Conservation (phyloP, 2,797 vertebrate genomes). For the Huso huso region DNA sequence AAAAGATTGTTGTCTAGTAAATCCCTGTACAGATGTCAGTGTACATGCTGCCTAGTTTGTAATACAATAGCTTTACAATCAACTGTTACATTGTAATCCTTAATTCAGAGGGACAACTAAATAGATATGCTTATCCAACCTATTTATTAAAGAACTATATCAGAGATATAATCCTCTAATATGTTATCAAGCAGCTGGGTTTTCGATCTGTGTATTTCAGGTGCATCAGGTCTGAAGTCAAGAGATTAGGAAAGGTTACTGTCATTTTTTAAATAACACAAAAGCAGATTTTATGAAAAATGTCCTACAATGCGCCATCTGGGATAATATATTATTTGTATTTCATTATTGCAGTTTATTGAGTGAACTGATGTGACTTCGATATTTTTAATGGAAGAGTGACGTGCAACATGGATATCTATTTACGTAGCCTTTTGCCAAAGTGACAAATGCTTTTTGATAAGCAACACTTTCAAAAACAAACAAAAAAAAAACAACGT, state of each 20-base stretch:
- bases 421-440: too few species aligned
- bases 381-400: slow-evolving; percentile 9
- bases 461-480: too few species aligned
- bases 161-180: slow-evolving; percentile 76
- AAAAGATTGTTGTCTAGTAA: slow-evolving; percentile 45
- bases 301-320: slow-evolving; percentile 52
- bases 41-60: slow-evolving; percentile 41
- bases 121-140: slow-evolving; percentile 70
- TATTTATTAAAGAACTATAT: slow-evolving; percentile 72
- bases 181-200: slow-evolving; percentile 62
- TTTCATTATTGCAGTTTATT: slow-evolving; percentile 1
- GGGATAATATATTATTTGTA: slow-evolving; percentile 37
- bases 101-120: slow-evolving; percentile 59
- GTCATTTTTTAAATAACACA: slow-evolving; percentile 76
- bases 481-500: too few species aligned
- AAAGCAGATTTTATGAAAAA: slow-evolving; percentile 85
- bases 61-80: slow-evolving; percentile 53
- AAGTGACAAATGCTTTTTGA: too few species aligned
- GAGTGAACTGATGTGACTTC: background rate
- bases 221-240: slow-evolving; percentile 78
- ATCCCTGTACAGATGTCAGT: slow-evolving; percentile 55
- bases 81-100: slow-evolving; percentile 71
- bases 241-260: slow-evolving; percentile 74
- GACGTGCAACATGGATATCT: too few species aligned
- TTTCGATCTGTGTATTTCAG: slow-evolving; percentile 65